Evolutionary conservation across 2,113 vertebrate species (phyloP).

Genomic region (Eubucco bourcierii): DNA sequence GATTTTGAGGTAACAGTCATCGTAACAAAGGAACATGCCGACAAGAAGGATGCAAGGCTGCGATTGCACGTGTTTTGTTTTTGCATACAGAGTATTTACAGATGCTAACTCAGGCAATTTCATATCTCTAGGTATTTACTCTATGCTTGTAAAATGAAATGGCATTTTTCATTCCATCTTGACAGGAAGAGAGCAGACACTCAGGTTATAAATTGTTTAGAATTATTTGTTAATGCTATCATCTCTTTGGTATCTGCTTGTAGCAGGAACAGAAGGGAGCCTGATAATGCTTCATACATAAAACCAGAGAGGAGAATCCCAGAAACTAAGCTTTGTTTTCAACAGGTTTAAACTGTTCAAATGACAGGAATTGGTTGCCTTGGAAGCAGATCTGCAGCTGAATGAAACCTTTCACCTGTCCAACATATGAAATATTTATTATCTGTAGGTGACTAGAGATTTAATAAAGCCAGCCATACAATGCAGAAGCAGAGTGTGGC

Average conservation of each 20-base stretch:
- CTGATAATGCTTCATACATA: not conserved
- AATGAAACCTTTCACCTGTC: constrained; percentile 64
- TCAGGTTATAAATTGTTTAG: constrained; percentile 47
- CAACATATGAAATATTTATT: constrained; percentile 62
- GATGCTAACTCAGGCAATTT: not conserved
- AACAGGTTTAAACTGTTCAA: constrained; percentile 27
- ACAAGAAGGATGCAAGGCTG: not conserved
- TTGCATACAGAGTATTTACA: not conserved
- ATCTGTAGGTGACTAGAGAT: constrained; percentile 26
- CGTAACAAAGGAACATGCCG: not conserved
- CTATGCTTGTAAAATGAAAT: constrained; percentile 29
- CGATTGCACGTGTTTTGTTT: not conserved
- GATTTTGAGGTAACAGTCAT: not conserved
- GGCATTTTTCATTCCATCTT: constrained; percentile 40
- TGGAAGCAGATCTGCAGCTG: constrained; percentile 51
- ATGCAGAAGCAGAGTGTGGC: not conserved
- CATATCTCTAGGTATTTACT: constrained; percentile 14
- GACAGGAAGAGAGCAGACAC: constrained; percentile 14
- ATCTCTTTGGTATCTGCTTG: constrained; percentile 23
- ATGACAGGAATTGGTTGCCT: constrained; percentile 28
- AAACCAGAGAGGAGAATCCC: not conserved
- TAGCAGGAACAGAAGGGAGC: constrained; percentile 2
- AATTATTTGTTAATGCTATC: constrained; percentile 37
- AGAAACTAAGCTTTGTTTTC: constrained; percentile 48
- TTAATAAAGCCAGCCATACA: constrained; percentile 25